Percentiles rank a stretch among this genome's conserved stretches.
Conservation (phyloP, 2,113 vertebrate genomes). For the Dasyornis broadbenti region DNA sequence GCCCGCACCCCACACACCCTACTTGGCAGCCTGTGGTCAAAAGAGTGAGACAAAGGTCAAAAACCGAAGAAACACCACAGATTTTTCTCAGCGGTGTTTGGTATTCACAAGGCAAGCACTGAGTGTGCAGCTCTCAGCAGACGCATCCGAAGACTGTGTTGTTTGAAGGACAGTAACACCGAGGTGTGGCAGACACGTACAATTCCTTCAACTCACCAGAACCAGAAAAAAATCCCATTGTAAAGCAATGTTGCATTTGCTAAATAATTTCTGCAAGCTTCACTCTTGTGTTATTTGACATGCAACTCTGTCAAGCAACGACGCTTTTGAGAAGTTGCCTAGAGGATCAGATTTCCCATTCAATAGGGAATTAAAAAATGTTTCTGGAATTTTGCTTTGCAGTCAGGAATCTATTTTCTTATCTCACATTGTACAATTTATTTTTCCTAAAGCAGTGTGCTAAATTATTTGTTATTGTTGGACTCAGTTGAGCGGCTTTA, state of each 20-base stretch:
- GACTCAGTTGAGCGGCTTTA: not conserved
- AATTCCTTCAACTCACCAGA: not conserved
- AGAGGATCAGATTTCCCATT: slow-evolving; percentile 50
- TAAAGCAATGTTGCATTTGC: slow-evolving; percentile 1
- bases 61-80: not conserved
- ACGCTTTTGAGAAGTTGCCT: slow-evolving; percentile 33
- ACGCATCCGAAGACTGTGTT: not conserved
- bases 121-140: not conserved
- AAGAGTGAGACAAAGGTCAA: not conserved
- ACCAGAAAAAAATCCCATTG: not conserved
- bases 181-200: not conserved
- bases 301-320: slow-evolving; percentile 20
- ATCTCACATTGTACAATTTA: slow-evolving; percentile 64
- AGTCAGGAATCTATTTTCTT: slow-evolving; percentile 59
- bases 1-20: not conserved
- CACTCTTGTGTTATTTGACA: slow-evolving; percentile 29
- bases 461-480: slow-evolving; percentile 66
- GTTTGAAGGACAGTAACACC: not conserved
- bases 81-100: not conserved
- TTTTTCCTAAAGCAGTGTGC: slow-evolving; percentile 61
- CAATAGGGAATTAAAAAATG: slow-evolving; percentile 57
- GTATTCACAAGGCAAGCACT: not conserved
- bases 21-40: not conserved
- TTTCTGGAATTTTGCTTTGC: slow-evolving; percentile 64
- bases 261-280: slow-evolving; percentile 37